Evolutionary conservation across 1,140 invertebrate species (phyloP).

Genomic region (Metopolophium dirhodum): DNA sequence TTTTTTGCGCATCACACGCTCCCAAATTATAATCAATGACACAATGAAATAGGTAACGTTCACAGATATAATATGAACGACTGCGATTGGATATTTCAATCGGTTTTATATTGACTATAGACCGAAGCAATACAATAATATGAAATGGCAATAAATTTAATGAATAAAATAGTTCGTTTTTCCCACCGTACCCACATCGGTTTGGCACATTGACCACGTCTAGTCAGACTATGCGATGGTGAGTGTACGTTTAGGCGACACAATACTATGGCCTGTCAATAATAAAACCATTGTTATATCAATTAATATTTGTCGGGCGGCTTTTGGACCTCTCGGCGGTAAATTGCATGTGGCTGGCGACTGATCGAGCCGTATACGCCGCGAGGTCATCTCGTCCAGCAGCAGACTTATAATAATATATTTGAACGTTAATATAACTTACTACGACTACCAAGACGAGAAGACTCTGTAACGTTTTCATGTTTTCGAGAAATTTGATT

Average conservation of each 20-base stretch:
- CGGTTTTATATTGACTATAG: background rate
- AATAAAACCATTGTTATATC: background rate
- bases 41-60: background rate
- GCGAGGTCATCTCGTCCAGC: too few species aligned
- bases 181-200: background rate
- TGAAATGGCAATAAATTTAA: background rate
- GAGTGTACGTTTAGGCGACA: background rate
- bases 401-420: too few species aligned
- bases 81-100: background rate
- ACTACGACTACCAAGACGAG: background rate
- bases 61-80: background rate
- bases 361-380: too few species aligned
- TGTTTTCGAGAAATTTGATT: background rate
- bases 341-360: background rate
- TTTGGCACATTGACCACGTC: background rate
- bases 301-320: background rate
- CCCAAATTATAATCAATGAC: background rate
- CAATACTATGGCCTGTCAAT: background rate
- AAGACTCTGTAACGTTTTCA: background rate
- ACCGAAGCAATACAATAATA: background rate
- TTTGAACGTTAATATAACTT: background rate
- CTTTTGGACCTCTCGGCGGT: background rate
- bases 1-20: background rate
- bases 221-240: too few species aligned
- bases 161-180: background rate